These are phyloP conservation scores for Athalia circularis DNA, from an alignment of 2,888 invertebrate genomes.

Conservation along the genomic window DNA sequence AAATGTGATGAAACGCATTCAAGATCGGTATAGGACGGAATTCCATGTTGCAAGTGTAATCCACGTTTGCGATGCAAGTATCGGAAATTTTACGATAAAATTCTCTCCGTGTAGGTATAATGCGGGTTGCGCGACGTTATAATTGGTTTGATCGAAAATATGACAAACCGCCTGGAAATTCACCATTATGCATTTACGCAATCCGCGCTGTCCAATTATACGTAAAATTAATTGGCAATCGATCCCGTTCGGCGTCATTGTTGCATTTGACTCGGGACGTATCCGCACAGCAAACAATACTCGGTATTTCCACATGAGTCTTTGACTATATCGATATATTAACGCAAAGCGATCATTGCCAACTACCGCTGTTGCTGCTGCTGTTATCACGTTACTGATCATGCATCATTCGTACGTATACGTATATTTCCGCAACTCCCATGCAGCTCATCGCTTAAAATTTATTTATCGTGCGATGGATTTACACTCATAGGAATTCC, in stretches of 20 bases:
- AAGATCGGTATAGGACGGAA: too few relatives aligned
- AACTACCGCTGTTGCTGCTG: neutral
- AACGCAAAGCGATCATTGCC: neutral
- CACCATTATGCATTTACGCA: slow-evolving; percentile 15
- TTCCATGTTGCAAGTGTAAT: too few relatives aligned
- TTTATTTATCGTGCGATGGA: neutral
- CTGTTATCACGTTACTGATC: neutral
- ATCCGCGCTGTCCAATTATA: slow-evolving; percentile 68
- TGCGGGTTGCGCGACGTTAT: slow-evolving; percentile 55
- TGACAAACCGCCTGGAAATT: slow-evolving; percentile 44
- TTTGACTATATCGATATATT: slow-evolving; percentile 5
- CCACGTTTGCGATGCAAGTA: too few relatives aligned
- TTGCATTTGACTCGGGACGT: neutral
- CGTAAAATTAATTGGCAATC: slow-evolving; percentile 73
- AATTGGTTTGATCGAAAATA: slow-evolving; percentile 68
- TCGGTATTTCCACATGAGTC: slow-evolving; percentile 24
- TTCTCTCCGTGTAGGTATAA: too few relatives aligned
- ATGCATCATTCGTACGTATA: neutral
- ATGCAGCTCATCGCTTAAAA: neutral
- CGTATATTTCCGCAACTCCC: too few relatives aligned
- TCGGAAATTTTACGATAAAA: too few relatives aligned
- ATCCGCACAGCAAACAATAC: slow-evolving; percentile 1
- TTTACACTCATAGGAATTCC: neutral
- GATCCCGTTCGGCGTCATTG: slow-evolving; percentile 64
- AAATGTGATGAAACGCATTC: too few relatives aligned